These are phyloP conservation scores for Myiotriccus ornatus DNA, from an alignment of 2,797 vertebrate genomes.

Conservation along the genomic window DNA sequence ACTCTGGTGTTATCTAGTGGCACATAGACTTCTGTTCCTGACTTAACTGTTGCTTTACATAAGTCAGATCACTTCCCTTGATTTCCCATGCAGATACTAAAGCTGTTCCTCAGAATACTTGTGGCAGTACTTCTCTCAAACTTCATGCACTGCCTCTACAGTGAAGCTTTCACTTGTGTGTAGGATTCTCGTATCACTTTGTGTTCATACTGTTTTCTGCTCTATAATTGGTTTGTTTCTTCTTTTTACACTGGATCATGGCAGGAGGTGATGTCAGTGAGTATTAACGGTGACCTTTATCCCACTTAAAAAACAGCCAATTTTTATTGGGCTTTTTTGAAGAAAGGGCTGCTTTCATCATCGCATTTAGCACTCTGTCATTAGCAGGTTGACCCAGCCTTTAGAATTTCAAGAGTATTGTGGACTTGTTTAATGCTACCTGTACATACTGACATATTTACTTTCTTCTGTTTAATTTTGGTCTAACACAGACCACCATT, in stretches of 20 bases:
- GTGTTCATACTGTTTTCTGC: not conserved
- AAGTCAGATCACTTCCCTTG: not conserved
- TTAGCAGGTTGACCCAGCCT: not conserved
- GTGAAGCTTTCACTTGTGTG: not conserved
- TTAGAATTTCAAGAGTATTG: not conserved
- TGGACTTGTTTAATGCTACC: not conserved
- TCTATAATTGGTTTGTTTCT: not conserved
- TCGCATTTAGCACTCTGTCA: not conserved
- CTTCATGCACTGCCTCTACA: not conserved
- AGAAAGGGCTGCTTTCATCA: not conserved
- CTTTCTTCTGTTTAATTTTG: not conserved
- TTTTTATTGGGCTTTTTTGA: not conserved
- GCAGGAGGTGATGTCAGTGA: not conserved
- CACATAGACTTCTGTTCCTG: not conserved
- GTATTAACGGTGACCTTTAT: not conserved
- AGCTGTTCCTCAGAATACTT: not conserved
- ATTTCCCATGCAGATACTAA: not conserved
- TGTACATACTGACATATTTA: rapidly evolving
- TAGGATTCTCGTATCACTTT: not conserved
- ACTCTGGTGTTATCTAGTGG: not conserved
- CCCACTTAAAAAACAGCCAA: not conserved
- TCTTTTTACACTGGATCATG: not conserved
- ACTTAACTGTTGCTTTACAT: not conserved
- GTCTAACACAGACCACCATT: not conserved
- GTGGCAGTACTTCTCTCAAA: not conserved